phyloP scores from a whole-genome alignment of 35 echinoderm and acorn worm species.

The Eucidaris tribuloides region DNA sequence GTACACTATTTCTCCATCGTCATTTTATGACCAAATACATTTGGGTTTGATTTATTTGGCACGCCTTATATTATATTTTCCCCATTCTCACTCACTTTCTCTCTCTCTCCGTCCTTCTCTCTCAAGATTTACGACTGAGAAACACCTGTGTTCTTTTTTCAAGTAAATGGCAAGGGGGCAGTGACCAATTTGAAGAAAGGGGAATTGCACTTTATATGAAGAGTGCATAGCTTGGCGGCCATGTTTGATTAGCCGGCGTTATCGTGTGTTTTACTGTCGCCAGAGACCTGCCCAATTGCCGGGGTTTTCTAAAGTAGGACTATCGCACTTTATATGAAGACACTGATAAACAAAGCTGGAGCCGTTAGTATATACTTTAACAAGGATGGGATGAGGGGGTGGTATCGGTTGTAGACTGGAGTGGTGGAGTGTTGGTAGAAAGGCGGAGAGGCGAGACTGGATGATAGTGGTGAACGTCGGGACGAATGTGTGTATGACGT shows the following conservation, averaged over 20 bases:
- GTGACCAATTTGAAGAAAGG: slow-evolving; percentile 11
- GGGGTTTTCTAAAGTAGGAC: not conserved
- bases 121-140: not conserved
- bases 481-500: too few relatives aligned
- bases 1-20: too few relatives aligned
- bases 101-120: not conserved
- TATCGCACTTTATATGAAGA: too few relatives aligned
- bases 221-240: not conserved
- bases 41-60: not conserved
- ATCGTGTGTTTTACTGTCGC: not conserved
- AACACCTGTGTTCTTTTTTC: not conserved
- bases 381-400: too few relatives aligned
- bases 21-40: too few relatives aligned
- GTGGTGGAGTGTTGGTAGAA: too few relatives aligned
- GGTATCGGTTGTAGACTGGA: too few relatives aligned
- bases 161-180: slow-evolving; percentile 21
- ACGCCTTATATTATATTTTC: too few relatives aligned
- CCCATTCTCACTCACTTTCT: not conserved
- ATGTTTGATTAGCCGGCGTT: not conserved
- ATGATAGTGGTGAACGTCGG: too few relatives aligned
- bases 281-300: not conserved
- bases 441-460: too few relatives aligned
- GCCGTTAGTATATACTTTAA: too few relatives aligned
- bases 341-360: too few relatives aligned
- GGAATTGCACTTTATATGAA: not conserved